Evolutionary conservation across 2,888 invertebrate species (phyloP).

Genomic region (Eremobia ochroleuca): DNA sequence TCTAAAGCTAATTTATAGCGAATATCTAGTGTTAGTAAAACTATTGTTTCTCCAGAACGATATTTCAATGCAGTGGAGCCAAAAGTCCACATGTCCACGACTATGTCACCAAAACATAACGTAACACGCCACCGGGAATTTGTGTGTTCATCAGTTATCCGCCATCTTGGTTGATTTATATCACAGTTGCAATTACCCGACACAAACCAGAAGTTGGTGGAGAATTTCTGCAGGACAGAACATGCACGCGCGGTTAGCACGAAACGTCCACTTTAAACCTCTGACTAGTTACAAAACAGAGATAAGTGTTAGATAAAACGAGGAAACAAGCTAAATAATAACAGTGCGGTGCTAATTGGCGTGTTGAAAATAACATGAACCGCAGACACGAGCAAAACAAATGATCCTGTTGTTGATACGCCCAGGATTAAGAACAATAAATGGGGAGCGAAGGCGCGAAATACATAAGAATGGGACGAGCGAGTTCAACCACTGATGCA

Average conservation of each 20-base stretch:
- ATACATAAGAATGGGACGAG: constrained; percentile 74
- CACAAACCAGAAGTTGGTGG: constrained; percentile 68
- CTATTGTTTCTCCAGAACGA: constrained; percentile 31
- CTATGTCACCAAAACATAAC: constrained; percentile 55
- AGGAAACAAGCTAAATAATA: constrained; percentile 73
- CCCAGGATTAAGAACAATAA: constrained; percentile 67
- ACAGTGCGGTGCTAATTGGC: constrained; percentile 50
- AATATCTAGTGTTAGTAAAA: constrained; percentile 23
- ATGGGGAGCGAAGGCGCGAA: constrained; percentile 70
- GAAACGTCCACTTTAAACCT: constrained; percentile 56
- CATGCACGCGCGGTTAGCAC: constrained; percentile 45
- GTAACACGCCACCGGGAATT: constrained; percentile 51
- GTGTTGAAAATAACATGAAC: constrained; percentile 47
- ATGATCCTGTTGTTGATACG: constrained; percentile 57
- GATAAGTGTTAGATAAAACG: constrained; percentile 56
- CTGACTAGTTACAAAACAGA: constrained; percentile 20
- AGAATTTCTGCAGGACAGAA: constrained; percentile 42
- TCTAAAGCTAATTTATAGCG: constrained; percentile 30
- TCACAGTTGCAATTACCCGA: constrained; percentile 66
- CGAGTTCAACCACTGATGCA: constrained; percentile 75
- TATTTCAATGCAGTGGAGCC: constrained; percentile 42
- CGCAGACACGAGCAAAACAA: constrained; percentile 41
- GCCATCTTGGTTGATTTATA: constrained; percentile 71
- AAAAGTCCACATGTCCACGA: constrained; percentile 45
- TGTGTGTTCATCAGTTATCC: constrained; percentile 55